Evolutionary conservation across 2,888 invertebrate species (phyloP), one percentile per base, ranked within the genome.

Genomic region (Scotopteryx bipunctaria): DNA sequence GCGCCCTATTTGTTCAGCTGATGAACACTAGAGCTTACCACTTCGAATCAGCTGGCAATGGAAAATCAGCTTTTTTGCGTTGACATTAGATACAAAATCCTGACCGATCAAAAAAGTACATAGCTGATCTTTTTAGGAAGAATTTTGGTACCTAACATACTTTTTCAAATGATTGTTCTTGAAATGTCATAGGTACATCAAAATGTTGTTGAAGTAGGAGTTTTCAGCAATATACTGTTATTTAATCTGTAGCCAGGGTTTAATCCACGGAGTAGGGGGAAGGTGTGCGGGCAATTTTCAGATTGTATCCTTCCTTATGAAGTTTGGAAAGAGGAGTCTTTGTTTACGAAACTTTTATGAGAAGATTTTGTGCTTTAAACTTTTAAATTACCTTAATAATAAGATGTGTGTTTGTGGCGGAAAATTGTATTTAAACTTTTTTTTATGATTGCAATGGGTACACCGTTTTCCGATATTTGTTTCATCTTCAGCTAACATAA

Each of bases 1-100:
- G 76, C 66, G 71, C 70, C 77, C 73, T 85, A 87, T 89, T 88
- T 86, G 83, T 87, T 76, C 76, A 66, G 65, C 70, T 79, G 81
- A 82, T 80, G 81, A 82, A 69, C 66, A 69, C 68, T 69, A 49
- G 58, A 67, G 63, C 71, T 75, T 23, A 6, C 23, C 42, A 42
- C 42, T 42, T 15, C 2, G 6, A 42, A 14, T n/a, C 13, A 2
- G 5, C 9, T 2, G 3, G 9, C 15, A 42, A 42, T 21, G 19
- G 8, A 32, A 42, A 42, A 8, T 33, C 23, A 23, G 6, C 32
- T 32, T 42, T 42, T 9, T 15, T 16, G 0, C 15, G n/a, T 15
- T 41, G 13, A 3, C 0, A 13, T 31, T 4, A 29, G 13, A 21
- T 21, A 0, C 9, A 17, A 29, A 9, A 33, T 25, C 9, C 27